Conservation (phyloP, 2,888 invertebrate genomes). For the Agrilus cyanescens region DNA sequence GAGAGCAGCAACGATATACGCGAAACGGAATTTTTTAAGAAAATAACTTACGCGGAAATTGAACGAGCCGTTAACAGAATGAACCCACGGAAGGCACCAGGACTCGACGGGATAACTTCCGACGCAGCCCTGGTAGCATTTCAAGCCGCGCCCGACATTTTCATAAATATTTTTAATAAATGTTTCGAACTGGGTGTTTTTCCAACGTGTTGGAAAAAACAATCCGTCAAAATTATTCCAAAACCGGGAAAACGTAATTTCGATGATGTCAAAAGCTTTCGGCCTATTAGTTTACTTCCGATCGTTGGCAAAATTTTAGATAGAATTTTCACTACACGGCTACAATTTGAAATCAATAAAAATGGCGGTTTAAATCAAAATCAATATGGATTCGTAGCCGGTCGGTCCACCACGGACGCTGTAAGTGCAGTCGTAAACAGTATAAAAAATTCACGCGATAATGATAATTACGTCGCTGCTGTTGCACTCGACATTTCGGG, state of each 20-base stretch:
- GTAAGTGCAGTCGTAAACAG: background rate
- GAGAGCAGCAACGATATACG: background rate
- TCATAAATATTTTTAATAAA: conserved; percentile 2
- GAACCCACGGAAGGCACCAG: conserved; percentile 6
- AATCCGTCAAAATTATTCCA: conserved; percentile 2
- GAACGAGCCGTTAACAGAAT: background rate
- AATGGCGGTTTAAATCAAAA: no score
- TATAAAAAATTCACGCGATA: conserved; percentile 1
- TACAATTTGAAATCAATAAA: no score
- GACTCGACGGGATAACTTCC: conserved; percentile 5
- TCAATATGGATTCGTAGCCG: no score
- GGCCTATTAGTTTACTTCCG: conserved; percentile 8
- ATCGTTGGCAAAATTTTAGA: conserved; percentile 6
- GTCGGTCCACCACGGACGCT: no score
- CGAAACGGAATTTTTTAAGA: background rate
- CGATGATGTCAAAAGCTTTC: background rate
- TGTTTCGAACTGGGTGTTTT: conserved; percentile 4
- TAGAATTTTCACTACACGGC: no score
- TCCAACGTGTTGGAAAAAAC: conserved; percentile 7
- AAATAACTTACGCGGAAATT: conserved; percentile 1
- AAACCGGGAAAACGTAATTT: conserved; percentile 3
- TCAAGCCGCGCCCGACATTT: background rate
- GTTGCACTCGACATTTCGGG: conserved; percentile 13
- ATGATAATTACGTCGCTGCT: conserved; percentile 8
- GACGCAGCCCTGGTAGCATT: conserved; percentile 3